Conservation (phyloP, 1,140 invertebrate species). For the Vanessa atalanta region DNA sequence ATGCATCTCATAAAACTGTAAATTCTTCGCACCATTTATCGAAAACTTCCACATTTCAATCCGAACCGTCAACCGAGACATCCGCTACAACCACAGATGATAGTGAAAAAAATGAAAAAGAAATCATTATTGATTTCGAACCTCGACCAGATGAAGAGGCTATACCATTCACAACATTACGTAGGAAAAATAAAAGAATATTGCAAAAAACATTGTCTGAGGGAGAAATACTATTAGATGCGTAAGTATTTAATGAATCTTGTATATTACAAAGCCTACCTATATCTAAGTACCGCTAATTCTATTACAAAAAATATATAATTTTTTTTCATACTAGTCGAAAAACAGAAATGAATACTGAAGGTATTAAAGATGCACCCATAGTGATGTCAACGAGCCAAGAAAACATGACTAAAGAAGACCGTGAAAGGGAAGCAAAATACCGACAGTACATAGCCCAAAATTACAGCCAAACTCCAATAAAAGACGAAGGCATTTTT, state of each 20-base stretch:
- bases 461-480: constrained; percentile 82
- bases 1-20: constrained; percentile 71
- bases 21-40: constrained; percentile 73
- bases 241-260: constrained; percentile 61
- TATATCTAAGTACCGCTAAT: neutral
- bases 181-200: constrained; percentile 82
- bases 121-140: constrained; percentile 93
- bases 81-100: constrained; percentile 79
- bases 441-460: constrained; percentile 68
- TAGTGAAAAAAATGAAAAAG: constrained; percentile 85
- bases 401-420: constrained; percentile 81
- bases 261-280: constrained; percentile 4
- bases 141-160: constrained; percentile 85
- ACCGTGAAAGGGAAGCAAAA: constrained; percentile 65
- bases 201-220: constrained; percentile 90
- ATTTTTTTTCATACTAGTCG: constrained; percentile 56
- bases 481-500: constrained; percentile 82
- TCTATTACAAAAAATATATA: no score
- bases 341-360: constrained; percentile 74
- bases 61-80: constrained; percentile 78
- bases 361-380: constrained; percentile 75
- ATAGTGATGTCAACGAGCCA: constrained; percentile 81
- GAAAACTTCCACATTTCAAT: constrained; percentile 79
- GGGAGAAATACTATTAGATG: constrained; percentile 88
- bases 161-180: constrained; percentile 78